Conservation (phyloP, 2,797 vertebrate species). For the Picus viridis region DNA sequence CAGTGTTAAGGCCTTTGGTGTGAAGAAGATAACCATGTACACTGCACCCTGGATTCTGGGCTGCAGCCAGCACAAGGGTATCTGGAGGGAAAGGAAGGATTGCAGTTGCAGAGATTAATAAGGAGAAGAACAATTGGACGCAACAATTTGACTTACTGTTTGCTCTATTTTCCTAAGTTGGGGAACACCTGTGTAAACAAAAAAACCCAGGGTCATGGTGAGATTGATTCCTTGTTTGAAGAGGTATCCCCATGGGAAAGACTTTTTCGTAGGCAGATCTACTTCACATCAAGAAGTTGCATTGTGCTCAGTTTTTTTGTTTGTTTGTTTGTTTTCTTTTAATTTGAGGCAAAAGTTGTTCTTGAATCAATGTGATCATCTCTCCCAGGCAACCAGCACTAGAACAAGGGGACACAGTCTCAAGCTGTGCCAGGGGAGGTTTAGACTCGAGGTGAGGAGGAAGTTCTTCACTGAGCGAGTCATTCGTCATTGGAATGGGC, state of each 20-base stretch:
- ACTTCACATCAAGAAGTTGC: neutral
- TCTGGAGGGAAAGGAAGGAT: neutral
- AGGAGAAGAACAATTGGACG: neutral
- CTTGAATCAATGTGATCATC: neutral
- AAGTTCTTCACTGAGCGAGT: too few relatives aligned
- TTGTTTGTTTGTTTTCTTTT: neutral
- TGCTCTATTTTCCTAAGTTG: neutral
- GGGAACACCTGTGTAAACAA: neutral
- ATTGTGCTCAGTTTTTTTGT: neutral
- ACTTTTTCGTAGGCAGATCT: neutral
- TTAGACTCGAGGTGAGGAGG: too few relatives aligned
- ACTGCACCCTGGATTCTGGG: neutral
- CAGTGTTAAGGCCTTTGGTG: neutral
- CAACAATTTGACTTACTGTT: neutral
- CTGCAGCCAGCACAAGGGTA: neutral
- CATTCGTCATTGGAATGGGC: too few relatives aligned
- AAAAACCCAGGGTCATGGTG: fast-evolving
- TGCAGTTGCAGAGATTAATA: neutral
- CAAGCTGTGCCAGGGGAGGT: too few relatives aligned
- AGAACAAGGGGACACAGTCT: too few relatives aligned
- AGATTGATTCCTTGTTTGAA: neutral
- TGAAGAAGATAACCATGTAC: neutral
- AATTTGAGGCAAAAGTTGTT: neutral
- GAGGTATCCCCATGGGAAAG: neutral
- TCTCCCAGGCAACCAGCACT: too few relatives aligned